A percentile compares a stretch with the other conserved stretches of the same genome.
Evolutionary conservation across 2,113 vertebrate genomes (phyloP).

Genomic region (Zapus hudsonius): DNA sequence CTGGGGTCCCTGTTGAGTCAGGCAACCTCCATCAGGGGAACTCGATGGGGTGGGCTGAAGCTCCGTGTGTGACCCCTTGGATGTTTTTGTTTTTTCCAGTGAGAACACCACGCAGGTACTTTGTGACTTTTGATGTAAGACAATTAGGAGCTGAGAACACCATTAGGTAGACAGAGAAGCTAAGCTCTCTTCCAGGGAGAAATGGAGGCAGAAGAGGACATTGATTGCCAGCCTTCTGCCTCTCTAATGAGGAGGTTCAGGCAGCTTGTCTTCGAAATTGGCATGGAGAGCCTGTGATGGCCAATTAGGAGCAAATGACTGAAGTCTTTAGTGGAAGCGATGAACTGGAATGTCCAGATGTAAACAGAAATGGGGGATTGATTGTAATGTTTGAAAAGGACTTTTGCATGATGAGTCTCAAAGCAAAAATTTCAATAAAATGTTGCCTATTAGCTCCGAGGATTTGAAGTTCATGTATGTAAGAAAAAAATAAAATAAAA

Average conservation of each 20-base stretch:
- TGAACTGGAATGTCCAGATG: slow-evolving; percentile 45
- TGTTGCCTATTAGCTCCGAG: neutral
- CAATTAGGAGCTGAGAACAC: slow-evolving; percentile 35
- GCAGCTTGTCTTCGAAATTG: slow-evolving; percentile 34
- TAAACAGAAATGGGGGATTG: slow-evolving; percentile 37
- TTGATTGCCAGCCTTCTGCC: slow-evolving; percentile 40
- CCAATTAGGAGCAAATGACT: slow-evolving; percentile 42
- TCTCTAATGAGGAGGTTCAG: slow-evolving; percentile 52
- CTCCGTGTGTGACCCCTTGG: neutral
- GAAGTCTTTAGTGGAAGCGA: slow-evolving; percentile 1
- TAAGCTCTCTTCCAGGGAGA: slow-evolving; percentile 47
- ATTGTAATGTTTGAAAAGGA: slow-evolving; percentile 26
- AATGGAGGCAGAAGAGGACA: neutral
- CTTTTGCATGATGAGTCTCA: slow-evolving; percentile 19
- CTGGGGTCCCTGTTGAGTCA: neutral
- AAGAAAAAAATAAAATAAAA: neutral
- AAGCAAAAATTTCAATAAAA: slow-evolving; percentile 52
- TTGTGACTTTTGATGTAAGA: slow-evolving; percentile 22
- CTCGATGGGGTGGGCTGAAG: neutral
- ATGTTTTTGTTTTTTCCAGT: slow-evolving; percentile 47
- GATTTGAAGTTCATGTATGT: neutral
- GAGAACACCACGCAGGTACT: neutral
- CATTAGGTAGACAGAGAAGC: slow-evolving; percentile 14
- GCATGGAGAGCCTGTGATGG: neutral
- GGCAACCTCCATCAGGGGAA: neutral